Conservation (phyloP, 2,888 invertebrate genomes). For the Catocala nupta region DNA sequence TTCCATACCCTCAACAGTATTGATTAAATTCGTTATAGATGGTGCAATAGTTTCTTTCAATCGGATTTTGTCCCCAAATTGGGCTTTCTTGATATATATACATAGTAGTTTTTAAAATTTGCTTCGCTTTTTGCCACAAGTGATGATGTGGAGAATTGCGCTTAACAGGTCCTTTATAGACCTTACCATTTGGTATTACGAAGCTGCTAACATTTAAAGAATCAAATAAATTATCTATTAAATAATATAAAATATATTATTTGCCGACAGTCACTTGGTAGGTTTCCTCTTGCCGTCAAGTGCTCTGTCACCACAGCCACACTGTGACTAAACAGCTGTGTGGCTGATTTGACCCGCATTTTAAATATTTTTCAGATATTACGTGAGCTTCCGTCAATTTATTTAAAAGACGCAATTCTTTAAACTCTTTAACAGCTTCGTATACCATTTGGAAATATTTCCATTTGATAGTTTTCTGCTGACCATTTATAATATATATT, state of each 20-base stretch:
- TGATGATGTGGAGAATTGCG: background rate
- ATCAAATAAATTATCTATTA: background rate
- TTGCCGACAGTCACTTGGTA: background rate
- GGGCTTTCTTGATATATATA: background rate
- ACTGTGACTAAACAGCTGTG: background rate
- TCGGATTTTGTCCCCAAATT: background rate
- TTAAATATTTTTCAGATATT: background rate
- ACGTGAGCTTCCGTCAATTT: background rate
- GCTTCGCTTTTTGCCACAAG: background rate
- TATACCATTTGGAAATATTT: background rate
- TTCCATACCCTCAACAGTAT: background rate
- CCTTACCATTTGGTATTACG: background rate
- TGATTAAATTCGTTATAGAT: background rate
- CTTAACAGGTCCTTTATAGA: background rate
- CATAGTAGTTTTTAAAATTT: background rate
- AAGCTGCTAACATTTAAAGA: background rate
- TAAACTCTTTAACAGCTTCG: background rate
- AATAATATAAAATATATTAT: background rate
- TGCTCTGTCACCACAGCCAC: background rate
- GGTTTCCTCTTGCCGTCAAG: background rate
- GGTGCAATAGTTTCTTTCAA: background rate
- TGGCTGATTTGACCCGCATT: background rate
- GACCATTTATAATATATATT: background rate
- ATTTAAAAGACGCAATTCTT: background rate
- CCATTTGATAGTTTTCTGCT: background rate